Evolutionary conservation across 2,888 invertebrate genomes (phyloP).

Genomic region (Microdon myrmicae): DNA sequence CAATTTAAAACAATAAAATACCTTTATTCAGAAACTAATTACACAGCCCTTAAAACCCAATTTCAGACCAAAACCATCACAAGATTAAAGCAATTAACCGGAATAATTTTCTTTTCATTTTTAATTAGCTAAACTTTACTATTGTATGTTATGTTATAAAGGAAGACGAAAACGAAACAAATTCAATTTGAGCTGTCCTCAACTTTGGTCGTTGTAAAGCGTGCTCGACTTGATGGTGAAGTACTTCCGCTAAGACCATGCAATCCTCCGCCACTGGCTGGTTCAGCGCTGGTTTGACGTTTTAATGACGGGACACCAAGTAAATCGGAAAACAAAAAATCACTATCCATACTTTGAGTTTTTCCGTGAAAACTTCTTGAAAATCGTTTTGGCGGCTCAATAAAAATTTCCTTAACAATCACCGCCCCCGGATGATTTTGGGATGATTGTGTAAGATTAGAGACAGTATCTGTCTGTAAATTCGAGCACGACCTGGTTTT

Average conservation of each 20-base stretch:
- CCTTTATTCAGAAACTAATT: too few species aligned
- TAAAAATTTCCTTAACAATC: constrained; percentile 68
- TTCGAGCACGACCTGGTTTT: constrained; percentile 60
- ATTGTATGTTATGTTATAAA: too few species aligned
- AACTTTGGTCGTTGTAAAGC: constrained; percentile 57
- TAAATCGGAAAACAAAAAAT: constrained; percentile 62
- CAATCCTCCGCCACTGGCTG: constrained; percentile 2
- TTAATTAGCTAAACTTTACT: too few species aligned
- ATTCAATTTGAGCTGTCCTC: constrained; percentile 52
- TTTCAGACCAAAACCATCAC: too few species aligned
- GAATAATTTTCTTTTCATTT: too few species aligned
- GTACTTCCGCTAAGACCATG: constrained; percentile 50
- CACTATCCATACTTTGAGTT: constrained; percentile 64
- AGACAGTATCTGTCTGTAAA: constrained; percentile 56
- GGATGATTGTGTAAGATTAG: constrained; percentile 56
- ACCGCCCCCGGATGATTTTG: constrained; percentile 64
- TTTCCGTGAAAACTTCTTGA: constrained; percentile 66
- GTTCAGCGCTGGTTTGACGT: constrained; percentile 53
- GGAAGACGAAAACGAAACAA: too few species aligned
- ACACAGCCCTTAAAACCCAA: too few species aligned
- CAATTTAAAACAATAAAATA: too few species aligned
- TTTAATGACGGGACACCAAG: constrained; percentile 57
- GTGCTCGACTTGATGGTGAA: constrained; percentile 54
- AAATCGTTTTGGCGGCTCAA: constrained; percentile 69
- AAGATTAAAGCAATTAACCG: too few species aligned